phyloP scores from a whole-genome alignment of 1,140 invertebrate species.

The Neuroterus valhalla region DNA sequence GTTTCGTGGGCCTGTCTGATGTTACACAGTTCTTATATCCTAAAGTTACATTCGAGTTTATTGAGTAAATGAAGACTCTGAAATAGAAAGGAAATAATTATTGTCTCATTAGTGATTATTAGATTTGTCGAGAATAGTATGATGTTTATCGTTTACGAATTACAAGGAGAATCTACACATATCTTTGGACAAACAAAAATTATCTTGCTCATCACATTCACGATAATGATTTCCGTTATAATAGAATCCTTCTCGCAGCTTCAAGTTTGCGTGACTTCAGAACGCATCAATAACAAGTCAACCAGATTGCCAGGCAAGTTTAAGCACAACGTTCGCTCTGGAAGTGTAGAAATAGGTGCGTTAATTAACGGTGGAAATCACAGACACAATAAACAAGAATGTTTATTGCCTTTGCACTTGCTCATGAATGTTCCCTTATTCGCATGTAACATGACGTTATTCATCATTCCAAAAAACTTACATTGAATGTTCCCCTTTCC shows the following conservation, averaged over 20 bases:
- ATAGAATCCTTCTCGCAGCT: background rate
- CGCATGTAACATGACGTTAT: background rate
- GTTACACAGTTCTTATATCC: no score
- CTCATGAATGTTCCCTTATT: background rate
- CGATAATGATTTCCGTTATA: background rate
- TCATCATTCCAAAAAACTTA: no score
- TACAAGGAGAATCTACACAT: background rate
- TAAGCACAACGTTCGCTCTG: background rate
- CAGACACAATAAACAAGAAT: conserved; percentile 10
- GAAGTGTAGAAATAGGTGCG: background rate
- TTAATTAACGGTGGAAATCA: conserved; percentile 24
- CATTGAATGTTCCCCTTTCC: no score
- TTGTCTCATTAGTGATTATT: no score
- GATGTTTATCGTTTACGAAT: no score
- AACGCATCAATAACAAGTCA: conserved; percentile 18
- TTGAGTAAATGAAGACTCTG: no score
- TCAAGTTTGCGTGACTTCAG: conserved; percentile 12
- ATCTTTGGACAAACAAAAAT: background rate
- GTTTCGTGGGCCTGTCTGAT: no score
- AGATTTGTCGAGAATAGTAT: no score
- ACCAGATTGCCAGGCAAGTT: conserved; percentile 5
- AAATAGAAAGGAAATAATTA: no score
- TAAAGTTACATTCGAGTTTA: no score
- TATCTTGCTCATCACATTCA: background rate
- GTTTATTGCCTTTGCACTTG: background rate